phyloP scores from a whole-genome alignment of 1,140 invertebrate species.

The Drosophila pallidifrons region DNA sequence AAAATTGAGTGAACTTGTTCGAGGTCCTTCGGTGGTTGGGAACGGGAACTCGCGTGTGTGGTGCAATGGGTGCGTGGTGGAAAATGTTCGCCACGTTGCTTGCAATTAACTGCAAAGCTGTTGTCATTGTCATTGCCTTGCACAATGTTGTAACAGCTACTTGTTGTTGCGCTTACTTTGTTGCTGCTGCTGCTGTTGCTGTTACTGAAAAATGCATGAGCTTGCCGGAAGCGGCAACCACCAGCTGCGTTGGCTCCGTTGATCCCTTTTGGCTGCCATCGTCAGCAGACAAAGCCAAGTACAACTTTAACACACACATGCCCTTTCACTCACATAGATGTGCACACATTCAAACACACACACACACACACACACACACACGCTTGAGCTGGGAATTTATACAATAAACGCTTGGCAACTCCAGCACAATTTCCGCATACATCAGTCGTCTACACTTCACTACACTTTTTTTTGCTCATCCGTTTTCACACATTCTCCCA shows the following conservation, averaged over 20 bases:
- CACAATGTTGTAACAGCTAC: conserved; percentile 48
- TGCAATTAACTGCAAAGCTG: conserved; percentile 69
- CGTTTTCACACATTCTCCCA: conserved; percentile 39
- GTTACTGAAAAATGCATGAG: conserved; percentile 73
- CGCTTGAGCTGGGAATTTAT: conserved; percentile 54
- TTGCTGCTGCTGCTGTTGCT: conserved; percentile 40
- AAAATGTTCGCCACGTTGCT: conserved; percentile 52
- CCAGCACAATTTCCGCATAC: conserved; percentile 67
- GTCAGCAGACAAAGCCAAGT: conserved; percentile 43
- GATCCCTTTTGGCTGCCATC: conserved; percentile 50
- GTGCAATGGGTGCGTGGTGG: conserved; percentile 6
- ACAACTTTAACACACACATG: conserved; percentile 22
- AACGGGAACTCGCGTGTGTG: not conserved
- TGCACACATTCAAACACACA: not conserved
- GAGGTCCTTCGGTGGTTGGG: not conserved
- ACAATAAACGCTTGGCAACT: conserved; percentile 61
- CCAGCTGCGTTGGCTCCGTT: conserved; percentile 60
- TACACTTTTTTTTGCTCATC: conserved; percentile 43
- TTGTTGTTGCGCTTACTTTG: conserved; percentile 42
- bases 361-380: not conserved
- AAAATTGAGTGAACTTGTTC: conserved; percentile 12
- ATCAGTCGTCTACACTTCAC: conserved; percentile 64
- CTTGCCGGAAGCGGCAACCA: conserved; percentile 61
- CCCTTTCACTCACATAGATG: conserved; percentile 3
- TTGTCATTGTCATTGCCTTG: conserved; percentile 62